phyloP scores from a whole-genome alignment of 2,888 invertebrate species.

The Acronicta leporina region DNA sequence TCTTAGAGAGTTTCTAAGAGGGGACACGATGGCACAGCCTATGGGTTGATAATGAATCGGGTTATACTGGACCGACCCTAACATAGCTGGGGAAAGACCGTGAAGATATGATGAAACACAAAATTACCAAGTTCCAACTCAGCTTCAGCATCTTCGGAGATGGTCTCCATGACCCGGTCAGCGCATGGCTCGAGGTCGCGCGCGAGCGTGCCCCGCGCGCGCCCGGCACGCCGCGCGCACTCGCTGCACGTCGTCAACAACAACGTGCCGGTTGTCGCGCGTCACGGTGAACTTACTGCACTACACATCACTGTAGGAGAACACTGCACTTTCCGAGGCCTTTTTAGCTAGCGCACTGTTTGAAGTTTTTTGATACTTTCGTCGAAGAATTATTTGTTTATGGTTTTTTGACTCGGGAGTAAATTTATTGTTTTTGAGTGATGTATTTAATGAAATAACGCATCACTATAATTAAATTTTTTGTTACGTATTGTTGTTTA shows the following conservation, averaged over 20 bases:
- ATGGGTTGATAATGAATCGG: too few relatives aligned
- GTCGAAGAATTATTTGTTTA: neutral
- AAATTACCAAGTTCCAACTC: slow-evolving; percentile 91
- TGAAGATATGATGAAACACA: neutral
- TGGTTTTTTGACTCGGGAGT: neutral
- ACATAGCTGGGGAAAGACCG: too few relatives aligned
- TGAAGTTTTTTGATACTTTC: neutral
- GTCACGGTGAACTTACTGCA: slow-evolving; percentile 29
- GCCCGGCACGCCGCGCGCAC: slow-evolving; percentile 80
- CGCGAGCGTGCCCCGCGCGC: slow-evolving; percentile 78
- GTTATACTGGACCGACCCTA: too few relatives aligned
- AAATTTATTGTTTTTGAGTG: neutral
- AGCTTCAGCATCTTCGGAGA: slow-evolving; percentile 91
- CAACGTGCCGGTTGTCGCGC: slow-evolving; percentile 63
- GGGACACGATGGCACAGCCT: too few relatives aligned
- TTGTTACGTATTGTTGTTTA: too few relatives aligned
- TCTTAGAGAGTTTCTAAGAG: too few relatives aligned
- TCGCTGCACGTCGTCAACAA: slow-evolving; percentile 65
- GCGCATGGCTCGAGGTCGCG: slow-evolving; percentile 79
- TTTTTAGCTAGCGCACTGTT: neutral
- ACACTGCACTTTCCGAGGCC: slow-evolving; percentile 9
- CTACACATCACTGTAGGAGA: slow-evolving; percentile 28
- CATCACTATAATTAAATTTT: too few relatives aligned
- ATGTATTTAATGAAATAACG: too few relatives aligned
- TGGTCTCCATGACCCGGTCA: slow-evolving; percentile 90